A percentile compares a stretch with the other conserved stretches of the same genome.
These are phyloP conservation scores for Pangasianodon gigas DNA, from an alignment of 2,113 vertebrate genomes.

Conservation along the genomic window DNA sequence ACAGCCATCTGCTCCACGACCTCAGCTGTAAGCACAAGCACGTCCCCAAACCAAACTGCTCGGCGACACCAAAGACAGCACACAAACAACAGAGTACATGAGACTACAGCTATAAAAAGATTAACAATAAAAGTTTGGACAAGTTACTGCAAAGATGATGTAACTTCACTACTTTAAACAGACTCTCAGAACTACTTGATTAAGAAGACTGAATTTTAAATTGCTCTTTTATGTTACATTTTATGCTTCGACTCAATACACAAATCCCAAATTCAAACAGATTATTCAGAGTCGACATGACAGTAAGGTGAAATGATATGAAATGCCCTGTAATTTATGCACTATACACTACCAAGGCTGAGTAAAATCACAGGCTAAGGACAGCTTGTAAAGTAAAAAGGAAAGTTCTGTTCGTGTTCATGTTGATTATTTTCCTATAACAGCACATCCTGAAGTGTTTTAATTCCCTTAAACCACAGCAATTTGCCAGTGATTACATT, in stretches of 20 bases:
- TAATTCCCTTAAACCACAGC: not conserved
- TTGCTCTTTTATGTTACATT: not conserved
- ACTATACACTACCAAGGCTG: not conserved
- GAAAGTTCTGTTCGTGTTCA: too few relatives aligned
- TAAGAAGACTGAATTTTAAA: not conserved
- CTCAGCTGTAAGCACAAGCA: conserved; percentile 31
- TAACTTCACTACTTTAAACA: not conserved
- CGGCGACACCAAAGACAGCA: conserved; percentile 21
- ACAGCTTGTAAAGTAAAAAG: not conserved
- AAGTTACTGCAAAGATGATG: not conserved
- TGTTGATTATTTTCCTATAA: not conserved
- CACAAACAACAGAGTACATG: not conserved
- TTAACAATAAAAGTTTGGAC: not conserved
- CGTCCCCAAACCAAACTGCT: conserved; percentile 17
- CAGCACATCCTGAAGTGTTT: not conserved
- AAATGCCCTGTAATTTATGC: not conserved
- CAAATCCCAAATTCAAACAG: not conserved
- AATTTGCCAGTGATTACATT: not conserved
- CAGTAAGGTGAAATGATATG: not conserved
- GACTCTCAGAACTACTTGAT: not conserved
- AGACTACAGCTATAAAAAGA: not conserved
- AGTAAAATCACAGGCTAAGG: not conserved
- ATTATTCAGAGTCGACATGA: not conserved
- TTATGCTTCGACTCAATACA: not conserved
- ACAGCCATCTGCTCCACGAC: conserved; percentile 41